phyloP scores from a whole-genome alignment of 2,797 vertebrate species.

The Eulemur coronatus region DNA sequence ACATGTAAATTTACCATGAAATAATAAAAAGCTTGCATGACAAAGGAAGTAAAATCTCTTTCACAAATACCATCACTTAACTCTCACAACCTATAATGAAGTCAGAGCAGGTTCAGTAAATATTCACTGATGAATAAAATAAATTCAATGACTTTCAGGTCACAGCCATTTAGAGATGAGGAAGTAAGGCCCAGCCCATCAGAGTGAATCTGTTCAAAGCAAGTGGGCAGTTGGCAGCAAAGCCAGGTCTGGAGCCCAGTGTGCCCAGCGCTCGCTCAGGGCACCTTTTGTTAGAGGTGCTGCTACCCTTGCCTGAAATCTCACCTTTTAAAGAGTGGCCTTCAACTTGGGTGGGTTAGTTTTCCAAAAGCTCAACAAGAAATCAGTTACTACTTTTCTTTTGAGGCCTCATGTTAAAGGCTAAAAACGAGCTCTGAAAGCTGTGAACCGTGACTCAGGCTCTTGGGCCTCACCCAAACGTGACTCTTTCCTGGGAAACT shows the following conservation, averaged over 20 bases:
- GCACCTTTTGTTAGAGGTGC: neutral
- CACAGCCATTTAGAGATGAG: neutral
- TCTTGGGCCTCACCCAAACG: neutral
- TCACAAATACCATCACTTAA: neutral
- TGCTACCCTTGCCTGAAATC: neutral
- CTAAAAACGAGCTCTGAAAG: neutral
- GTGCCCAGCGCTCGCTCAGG: rapidly evolving
- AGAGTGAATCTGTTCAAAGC: neutral
- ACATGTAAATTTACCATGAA: neutral
- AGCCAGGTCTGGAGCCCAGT: neutral
- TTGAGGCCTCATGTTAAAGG: neutral
- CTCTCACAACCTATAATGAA: neutral
- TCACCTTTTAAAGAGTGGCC: neutral
- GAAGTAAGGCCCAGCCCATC: neutral
- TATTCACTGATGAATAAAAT: neutral
- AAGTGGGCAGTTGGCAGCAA: rapidly evolving
- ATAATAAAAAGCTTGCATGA: neutral
- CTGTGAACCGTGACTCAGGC: neutral
- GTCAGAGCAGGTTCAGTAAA: neutral
- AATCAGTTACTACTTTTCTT: neutral
- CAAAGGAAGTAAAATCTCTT: neutral
- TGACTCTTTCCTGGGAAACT: neutral
- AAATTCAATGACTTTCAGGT: neutral
- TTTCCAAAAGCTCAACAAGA: neutral
- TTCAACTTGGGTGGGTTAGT: neutral